These are phyloP conservation scores for Centruroides vittatus DNA, from an alignment of 1,140 invertebrate genomes.

Conservation along the genomic window DNA sequence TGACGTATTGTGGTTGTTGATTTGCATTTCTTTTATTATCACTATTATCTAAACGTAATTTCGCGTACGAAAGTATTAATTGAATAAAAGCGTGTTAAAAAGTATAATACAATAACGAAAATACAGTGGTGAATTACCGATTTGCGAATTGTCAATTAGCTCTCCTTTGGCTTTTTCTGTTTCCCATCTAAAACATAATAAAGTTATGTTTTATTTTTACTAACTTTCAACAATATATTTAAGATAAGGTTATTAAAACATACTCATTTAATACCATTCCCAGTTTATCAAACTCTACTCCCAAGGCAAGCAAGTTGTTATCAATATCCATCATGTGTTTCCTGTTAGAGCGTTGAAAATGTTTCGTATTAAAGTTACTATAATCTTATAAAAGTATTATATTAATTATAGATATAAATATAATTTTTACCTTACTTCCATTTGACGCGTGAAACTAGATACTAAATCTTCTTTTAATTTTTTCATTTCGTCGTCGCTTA, in stretches of 20 bases:
- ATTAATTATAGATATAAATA: no score
- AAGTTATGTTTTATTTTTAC: no score
- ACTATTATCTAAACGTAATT: no score
- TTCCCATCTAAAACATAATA: conserved; percentile 42
- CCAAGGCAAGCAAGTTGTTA: conserved; percentile 61
- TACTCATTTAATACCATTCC: conserved; percentile 65
- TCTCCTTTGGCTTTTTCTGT: conserved; percentile 26
- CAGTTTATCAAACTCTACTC: conserved; percentile 68
- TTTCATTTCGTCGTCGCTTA: conserved; percentile 36
- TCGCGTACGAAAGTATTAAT: no score
- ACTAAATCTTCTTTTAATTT: conserved; percentile 66
- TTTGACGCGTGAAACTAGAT: conserved; percentile 75
- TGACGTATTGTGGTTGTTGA: conserved; percentile 50
- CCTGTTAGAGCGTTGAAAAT: conserved; percentile 24
- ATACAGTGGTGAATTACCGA: not conserved
- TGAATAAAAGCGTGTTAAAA: not conserved
- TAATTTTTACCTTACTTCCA: conserved; percentile 51
- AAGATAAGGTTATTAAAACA: conserved; percentile 8
- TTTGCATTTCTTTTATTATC: not conserved
- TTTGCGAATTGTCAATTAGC: conserved; percentile 8
- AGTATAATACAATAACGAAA: not conserved
- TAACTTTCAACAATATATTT: no score
- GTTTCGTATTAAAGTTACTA: no score
- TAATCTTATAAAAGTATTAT: no score
- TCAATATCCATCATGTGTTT: conserved; percentile 71